Conservation (phyloP, 1,140 invertebrate genomes). For the Andricus grossulariae region DNA sequence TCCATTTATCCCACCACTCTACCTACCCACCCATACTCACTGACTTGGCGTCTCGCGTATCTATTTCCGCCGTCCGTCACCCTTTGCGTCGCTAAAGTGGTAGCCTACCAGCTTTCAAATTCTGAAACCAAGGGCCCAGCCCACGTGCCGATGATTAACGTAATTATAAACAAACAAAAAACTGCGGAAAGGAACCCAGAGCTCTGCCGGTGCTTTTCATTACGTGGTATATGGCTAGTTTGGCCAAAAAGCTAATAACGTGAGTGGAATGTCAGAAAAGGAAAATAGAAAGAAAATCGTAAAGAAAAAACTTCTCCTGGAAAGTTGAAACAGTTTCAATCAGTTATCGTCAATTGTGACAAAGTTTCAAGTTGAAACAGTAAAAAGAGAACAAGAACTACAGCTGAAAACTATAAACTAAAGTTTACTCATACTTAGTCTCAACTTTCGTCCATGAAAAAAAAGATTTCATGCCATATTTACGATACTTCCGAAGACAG, state of each 20-base stretch:
- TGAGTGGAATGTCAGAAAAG: slow-evolving; percentile 1
- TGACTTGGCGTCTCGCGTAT: slow-evolving; percentile 33
- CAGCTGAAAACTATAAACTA: too few relatives aligned
- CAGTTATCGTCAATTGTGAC: background rate
- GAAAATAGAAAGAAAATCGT: background rate
- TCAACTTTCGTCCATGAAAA: too few relatives aligned
- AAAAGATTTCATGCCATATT: too few relatives aligned
- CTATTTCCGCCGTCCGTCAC: slow-evolving; percentile 50
- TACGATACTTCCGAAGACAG: too few relatives aligned
- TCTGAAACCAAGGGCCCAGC: slow-evolving; percentile 42
- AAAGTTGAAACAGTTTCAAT: background rate
- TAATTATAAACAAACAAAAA: slow-evolving; percentile 69
- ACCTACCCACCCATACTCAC: slow-evolving; percentile 25
- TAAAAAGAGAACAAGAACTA: too few relatives aligned
- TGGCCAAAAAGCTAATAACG: too few relatives aligned
- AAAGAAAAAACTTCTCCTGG: background rate
- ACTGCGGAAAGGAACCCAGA: slow-evolving; percentile 26
- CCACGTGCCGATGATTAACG: slow-evolving; percentile 74
- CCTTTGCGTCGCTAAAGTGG: slow-evolving; percentile 35
- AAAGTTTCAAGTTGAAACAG: too few relatives aligned
- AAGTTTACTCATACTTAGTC: too few relatives aligned
- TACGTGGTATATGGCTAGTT: background rate
- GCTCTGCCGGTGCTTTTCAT: background rate
- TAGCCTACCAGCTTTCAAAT: slow-evolving; percentile 11
- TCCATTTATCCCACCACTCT: slow-evolving; percentile 39